Percentiles rank a stretch among this genome's conserved stretches.
These are phyloP conservation scores for Delichon dasypus DNA, from an alignment of 2,797 vertebrate species.

Conservation along the genomic window DNA sequence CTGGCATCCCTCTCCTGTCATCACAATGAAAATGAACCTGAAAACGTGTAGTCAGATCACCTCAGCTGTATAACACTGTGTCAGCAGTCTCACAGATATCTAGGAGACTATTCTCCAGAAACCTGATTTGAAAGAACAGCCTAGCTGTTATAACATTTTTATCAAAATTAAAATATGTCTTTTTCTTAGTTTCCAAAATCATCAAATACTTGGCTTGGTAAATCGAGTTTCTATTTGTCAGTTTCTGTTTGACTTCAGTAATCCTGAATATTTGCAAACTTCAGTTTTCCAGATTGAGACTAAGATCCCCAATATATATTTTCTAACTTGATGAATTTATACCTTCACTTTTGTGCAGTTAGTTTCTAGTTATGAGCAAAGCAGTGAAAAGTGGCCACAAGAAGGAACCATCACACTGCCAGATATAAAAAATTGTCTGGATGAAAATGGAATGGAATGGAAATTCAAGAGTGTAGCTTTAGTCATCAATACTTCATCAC, in stretches of 20 bases:
- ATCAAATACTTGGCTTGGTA: not conserved
- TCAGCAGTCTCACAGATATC: not conserved
- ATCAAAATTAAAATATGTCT: not conserved
- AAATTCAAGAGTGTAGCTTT: not conserved
- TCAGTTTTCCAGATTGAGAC: not conserved
- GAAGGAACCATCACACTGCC: not conserved
- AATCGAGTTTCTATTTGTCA: not conserved
- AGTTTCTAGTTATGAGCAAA: not conserved
- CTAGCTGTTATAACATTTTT: not conserved
- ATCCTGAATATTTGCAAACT: not conserved
- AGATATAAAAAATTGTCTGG: not conserved
- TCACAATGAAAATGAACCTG: not conserved
- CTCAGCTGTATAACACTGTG: not conserved
- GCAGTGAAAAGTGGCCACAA: not conserved
- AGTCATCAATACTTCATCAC: not conserved
- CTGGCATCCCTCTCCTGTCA: not conserved
- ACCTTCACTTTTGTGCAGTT: not conserved
- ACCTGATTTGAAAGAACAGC: not conserved
- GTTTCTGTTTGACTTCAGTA: not conserved
- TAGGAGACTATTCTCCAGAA: not conserved
- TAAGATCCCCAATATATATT: not conserved
- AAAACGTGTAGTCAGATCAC: not conserved
- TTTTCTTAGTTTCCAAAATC: not conserved
- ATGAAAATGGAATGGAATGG: not conserved
- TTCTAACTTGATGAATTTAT: not conserved